Evolutionary conservation across 30 jellyfish, hydroid and myxozoan species (phyloP).

Genomic region (Catostylus mosaicus): DNA sequence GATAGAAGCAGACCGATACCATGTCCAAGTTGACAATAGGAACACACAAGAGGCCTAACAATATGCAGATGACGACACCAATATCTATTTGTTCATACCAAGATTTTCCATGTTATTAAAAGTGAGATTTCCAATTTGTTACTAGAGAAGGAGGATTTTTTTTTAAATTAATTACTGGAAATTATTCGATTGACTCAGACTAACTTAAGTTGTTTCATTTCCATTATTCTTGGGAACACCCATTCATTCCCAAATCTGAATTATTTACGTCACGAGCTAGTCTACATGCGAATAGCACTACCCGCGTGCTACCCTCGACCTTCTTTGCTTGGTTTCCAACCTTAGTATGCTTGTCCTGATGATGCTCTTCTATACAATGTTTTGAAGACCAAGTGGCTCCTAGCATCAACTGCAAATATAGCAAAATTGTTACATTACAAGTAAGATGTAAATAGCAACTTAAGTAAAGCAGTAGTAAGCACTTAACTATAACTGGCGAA

Average conservation of each 20-base stretch:
- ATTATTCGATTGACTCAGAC: conserved; percentile 7
- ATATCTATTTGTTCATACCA: background rate
- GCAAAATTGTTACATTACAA: too few species aligned
- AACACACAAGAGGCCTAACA: conserved; percentile 60
- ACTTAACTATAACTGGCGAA: too few species aligned
- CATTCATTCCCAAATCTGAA: background rate
- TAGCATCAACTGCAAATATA: too few species aligned
- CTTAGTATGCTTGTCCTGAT: too few species aligned
- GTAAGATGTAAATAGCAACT: too few species aligned
- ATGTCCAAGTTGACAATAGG: conserved; percentile 18
- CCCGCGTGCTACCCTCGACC: too few species aligned
- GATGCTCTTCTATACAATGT: too few species aligned
- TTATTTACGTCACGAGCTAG: background rate
- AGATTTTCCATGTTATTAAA: background rate
- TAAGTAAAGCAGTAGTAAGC: too few species aligned
- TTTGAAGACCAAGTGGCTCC: too few species aligned
- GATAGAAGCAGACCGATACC: conserved; percentile 41
- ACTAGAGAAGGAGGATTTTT: background rate
- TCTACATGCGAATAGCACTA: background rate
- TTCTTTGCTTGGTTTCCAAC: too few species aligned
- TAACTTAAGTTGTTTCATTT: background rate
- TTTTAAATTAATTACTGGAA: conserved; percentile 1
- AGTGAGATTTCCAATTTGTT: conserved; percentile 12
- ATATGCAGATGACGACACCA: conserved; percentile 13
- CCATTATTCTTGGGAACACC: background rate